These are phyloP conservation scores for Pyrgilauda ruficollis DNA, from an alignment of 2,113 vertebrate genomes.

Conservation along the genomic window DNA sequence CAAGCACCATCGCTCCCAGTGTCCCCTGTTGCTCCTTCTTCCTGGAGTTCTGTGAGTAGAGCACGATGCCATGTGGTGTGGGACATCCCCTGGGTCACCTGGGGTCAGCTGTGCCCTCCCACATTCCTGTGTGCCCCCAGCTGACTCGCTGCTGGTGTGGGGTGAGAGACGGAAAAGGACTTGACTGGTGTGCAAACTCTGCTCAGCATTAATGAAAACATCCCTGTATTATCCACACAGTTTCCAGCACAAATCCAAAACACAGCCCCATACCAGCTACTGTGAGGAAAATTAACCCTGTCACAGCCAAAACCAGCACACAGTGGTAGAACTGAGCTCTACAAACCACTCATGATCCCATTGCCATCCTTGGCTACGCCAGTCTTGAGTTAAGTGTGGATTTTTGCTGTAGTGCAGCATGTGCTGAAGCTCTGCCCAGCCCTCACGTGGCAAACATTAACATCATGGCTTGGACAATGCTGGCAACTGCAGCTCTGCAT, in stretches of 20 bases:
- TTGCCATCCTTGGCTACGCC: background rate
- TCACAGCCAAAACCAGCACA: background rate
- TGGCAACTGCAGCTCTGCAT: background rate
- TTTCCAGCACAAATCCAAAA: background rate
- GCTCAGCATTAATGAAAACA: background rate
- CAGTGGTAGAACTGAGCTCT: background rate
- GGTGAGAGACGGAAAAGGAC: background rate
- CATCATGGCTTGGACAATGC: background rate
- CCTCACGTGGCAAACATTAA: background rate
- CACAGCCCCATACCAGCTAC: background rate
- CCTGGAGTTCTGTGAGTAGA: background rate
- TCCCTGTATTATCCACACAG: background rate
- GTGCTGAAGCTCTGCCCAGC: background rate
- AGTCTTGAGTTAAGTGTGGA: background rate
- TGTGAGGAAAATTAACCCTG: background rate
- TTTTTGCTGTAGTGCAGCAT: background rate
- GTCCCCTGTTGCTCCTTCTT: background rate
- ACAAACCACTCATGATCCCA: background rate
- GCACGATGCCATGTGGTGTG: background rate
- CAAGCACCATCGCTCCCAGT: background rate
- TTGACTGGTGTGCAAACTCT: rapidly evolving
- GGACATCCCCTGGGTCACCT: background rate
- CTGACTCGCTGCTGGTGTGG: background rate
- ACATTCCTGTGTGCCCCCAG: background rate
- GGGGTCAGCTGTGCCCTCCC: background rate